Percentiles rank a stretch among this genome's conserved stretches.
Conservation (phyloP, 1,140 invertebrate species). For the Bicyclus anynana region DNA sequence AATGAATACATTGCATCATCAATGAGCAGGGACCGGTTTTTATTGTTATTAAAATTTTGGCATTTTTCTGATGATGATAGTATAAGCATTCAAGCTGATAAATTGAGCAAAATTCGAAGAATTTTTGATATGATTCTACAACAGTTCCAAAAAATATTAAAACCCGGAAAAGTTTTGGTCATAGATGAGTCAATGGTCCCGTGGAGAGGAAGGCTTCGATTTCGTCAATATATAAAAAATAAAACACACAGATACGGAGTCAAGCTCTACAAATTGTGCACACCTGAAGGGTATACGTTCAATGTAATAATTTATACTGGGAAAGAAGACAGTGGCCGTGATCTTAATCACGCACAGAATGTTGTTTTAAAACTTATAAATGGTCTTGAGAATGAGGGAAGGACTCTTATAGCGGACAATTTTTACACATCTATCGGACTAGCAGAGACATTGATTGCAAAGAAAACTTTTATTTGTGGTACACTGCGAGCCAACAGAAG, state of each 20-base stretch:
- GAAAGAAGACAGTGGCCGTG: not conserved
- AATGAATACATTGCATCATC: conserved; percentile 20
- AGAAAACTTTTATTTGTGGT: conserved; percentile 31
- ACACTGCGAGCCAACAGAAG: conserved; percentile 20
- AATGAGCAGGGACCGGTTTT: conserved; percentile 55
- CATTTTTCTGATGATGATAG: conserved; percentile 49
- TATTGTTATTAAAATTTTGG: conserved; percentile 43
- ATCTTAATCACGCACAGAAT: not conserved
- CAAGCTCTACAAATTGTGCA: conserved; percentile 57
- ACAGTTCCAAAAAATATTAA: conserved; percentile 11
- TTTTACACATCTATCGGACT: conserved; percentile 26
- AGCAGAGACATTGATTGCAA: conserved; percentile 22
- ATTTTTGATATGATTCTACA: not conserved
- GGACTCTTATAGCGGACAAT: conserved; percentile 14
- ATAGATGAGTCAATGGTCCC: conserved; percentile 57
- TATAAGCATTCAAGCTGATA: not conserved
- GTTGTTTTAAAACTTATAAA: not conserved
- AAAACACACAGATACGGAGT: conserved; percentile 46
- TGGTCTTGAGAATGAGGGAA: not conserved
- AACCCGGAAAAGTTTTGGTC: conserved; percentile 38
- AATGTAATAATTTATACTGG: not conserved
- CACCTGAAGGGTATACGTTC: conserved; percentile 33
- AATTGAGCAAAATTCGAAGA: not conserved
- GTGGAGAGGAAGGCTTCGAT: conserved; percentile 48
- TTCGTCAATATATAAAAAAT: conserved; percentile 41